phyloP scores from a whole-genome alignment of 2,797 vertebrate genomes.

The Cynodonichthys magdalenae region DNA sequence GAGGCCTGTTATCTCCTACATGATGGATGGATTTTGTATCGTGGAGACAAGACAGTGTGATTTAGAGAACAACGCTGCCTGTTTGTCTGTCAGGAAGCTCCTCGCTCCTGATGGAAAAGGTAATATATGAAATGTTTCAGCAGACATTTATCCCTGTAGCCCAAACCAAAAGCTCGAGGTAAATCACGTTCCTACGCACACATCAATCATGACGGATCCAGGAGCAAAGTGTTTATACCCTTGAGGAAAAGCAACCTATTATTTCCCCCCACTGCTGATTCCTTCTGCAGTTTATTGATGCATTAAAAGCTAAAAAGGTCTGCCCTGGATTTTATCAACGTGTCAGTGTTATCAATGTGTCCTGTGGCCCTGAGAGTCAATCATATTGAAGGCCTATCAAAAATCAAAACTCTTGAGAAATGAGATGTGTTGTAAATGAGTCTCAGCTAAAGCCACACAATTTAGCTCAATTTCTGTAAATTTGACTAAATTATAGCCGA shows the following conservation, averaged over 20 bases:
- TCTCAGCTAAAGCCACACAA: too few species aligned
- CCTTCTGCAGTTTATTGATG: slow-evolving; percentile 47
- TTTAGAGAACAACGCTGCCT: slow-evolving; percentile 42
- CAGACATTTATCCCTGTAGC: slow-evolving; percentile 50
- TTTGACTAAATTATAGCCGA: too few species aligned
- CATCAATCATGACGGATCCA: slow-evolving; percentile 64
- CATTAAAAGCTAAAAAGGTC: slow-evolving; percentile 31
- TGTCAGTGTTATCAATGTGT: slow-evolving; percentile 9
- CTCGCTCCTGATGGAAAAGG: slow-evolving; percentile 47
- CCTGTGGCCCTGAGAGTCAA: slow-evolving; percentile 47
- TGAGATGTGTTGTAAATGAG: too few species aligned
- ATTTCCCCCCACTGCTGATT: slow-evolving; percentile 52
- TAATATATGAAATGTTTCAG: slow-evolving; percentile 35
- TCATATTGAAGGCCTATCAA: slow-evolving; percentile 2
- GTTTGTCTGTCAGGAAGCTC: slow-evolving; percentile 49
- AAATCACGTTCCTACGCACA: slow-evolving; percentile 49
- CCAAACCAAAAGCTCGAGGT: slow-evolving; percentile 42
- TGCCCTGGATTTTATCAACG: slow-evolving; percentile 45
- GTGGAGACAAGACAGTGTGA: slow-evolving; percentile 31
- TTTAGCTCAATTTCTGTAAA: too few species aligned
- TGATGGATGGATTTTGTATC: slow-evolving; percentile 54
- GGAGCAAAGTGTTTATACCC: slow-evolving; percentile 43
- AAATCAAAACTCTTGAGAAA: too few species aligned
- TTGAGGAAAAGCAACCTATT: slow-evolving; percentile 47
- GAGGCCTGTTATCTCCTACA: slow-evolving; percentile 13